A percentile compares a stretch with the other conserved stretches of the same genome.
These are phyloP conservation scores for Drosophila bocqueti DNA, from an alignment of 1,140 invertebrate genomes.

Conservation along the genomic window DNA sequence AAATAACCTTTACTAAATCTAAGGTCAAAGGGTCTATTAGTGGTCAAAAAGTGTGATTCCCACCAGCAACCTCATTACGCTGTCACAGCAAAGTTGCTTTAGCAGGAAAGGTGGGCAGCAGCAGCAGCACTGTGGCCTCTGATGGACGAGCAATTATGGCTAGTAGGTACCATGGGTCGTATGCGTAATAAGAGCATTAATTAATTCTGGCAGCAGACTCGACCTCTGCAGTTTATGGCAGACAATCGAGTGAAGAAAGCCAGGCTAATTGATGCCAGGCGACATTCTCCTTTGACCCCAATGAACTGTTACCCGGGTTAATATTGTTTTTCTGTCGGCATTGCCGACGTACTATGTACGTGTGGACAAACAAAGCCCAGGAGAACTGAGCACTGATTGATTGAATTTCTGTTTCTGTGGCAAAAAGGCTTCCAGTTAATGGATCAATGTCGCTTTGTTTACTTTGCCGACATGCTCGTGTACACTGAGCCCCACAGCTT, in stretches of 20 bases:
- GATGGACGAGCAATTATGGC: constrained; percentile 4
- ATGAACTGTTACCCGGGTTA: constrained; percentile 6
- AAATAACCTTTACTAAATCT: not conserved
- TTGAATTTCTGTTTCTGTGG: constrained; percentile 52
- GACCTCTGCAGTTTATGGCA: constrained; percentile 35
- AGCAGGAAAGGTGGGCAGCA: not conserved
- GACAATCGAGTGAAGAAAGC: constrained; percentile 42
- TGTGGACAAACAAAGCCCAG: constrained; percentile 36
- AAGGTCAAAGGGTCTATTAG: not conserved
- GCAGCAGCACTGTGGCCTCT: not conserved
- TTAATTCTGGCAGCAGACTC: constrained; percentile 20
- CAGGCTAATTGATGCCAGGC: constrained; percentile 43
- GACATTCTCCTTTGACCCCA: constrained; percentile 32
- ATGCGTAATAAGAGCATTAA: constrained; percentile 32
- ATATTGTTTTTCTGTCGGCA: constrained; percentile 1
- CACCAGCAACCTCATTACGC: not conserved
- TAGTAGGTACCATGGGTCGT: not conserved
- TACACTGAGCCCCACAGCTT: not conserved
- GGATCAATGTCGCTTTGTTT: constrained; percentile 45
- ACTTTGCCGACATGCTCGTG: constrained; percentile 30
- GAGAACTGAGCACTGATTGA: constrained; percentile 52
- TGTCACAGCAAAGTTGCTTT: not conserved
- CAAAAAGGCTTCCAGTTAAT: constrained; percentile 40
- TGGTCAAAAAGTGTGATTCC: not conserved
- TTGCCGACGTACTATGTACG: not conserved